These are phyloP conservation scores for Euschistus heros DNA, from an alignment of 1,140 invertebrate genomes.

Conservation along the genomic window DNA sequence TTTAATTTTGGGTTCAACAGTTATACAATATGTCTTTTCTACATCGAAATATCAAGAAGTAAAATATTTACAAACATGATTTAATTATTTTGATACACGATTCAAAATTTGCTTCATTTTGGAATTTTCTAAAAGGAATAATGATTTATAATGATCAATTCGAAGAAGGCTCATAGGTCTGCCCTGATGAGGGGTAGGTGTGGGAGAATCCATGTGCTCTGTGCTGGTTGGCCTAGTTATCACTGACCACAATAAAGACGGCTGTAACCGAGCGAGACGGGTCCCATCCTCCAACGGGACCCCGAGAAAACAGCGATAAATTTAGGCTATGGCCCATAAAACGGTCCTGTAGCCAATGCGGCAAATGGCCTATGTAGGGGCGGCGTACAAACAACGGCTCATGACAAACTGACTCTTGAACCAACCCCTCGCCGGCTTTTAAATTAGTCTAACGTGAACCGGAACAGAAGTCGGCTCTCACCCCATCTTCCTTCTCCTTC, in stretches of 20 bases:
- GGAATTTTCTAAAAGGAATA: too few species aligned
- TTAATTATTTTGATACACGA: too few species aligned
- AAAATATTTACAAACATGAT: too few species aligned
- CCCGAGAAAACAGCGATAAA: slow-evolving; percentile 12
- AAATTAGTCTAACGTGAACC: slow-evolving; percentile 4
- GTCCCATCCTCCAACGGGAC: background rate
- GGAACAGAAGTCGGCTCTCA: background rate
- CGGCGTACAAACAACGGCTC: slow-evolving; percentile 7
- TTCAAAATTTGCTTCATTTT: too few species aligned
- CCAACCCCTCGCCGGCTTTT: background rate
- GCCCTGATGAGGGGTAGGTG: background rate
- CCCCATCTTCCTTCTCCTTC: too few species aligned
- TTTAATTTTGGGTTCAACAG: too few species aligned
- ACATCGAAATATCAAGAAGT: too few species aligned
- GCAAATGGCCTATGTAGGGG: slow-evolving; percentile 13
- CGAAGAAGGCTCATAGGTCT: background rate
- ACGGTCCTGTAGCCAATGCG: slow-evolving; percentile 10
- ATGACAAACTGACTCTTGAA: slow-evolving; percentile 6
- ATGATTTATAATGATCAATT: too few species aligned
- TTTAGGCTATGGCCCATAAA: slow-evolving; percentile 14
- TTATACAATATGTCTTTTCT: too few species aligned
- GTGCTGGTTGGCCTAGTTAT: background rate
- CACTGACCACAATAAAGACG: slow-evolving; percentile 3
- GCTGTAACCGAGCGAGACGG: background rate
- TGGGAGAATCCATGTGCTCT: background rate